Evolutionary conservation across 2,113 vertebrate genomes (phyloP).

Genomic region (Semicossyphus pulcher): DNA sequence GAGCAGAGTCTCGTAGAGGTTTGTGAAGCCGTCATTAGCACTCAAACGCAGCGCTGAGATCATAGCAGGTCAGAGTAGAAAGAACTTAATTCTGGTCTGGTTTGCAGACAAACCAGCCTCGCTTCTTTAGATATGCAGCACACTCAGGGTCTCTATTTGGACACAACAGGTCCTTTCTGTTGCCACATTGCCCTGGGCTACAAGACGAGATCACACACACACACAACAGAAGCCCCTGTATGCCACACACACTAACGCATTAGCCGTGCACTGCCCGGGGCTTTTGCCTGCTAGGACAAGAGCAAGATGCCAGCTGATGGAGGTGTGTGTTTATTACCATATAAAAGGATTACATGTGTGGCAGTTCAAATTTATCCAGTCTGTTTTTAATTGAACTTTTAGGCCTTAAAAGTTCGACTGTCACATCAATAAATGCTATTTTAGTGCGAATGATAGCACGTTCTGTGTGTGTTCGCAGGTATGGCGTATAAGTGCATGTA

Average conservation of each 20-base stretch:
- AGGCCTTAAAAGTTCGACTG: background rate
- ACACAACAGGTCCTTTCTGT: constrained; percentile 43
- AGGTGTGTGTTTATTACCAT: constrained; percentile 71
- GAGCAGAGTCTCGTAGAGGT: constrained; percentile 25
- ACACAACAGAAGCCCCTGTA: constrained; percentile 61
- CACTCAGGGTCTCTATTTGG: constrained; percentile 21
- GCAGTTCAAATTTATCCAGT: no score
- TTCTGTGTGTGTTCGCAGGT: background rate
- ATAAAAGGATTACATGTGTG: constrained; percentile 67
- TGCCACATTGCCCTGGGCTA: constrained; percentile 56
- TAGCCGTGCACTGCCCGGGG: constrained; percentile 70
- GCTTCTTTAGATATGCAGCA: no score
- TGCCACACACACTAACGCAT: constrained; percentile 75
- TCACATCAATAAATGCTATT: background rate
- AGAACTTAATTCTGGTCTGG: no score
- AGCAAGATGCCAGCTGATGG: constrained; percentile 68
- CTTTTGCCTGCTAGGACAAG: constrained; percentile 64
- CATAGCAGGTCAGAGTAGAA: no score
- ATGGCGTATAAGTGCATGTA: background rate
- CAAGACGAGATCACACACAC: constrained; percentile 52
- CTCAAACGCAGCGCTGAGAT: background rate
- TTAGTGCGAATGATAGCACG: background rate
- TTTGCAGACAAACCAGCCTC: no score
- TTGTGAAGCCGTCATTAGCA: constrained; percentile 8
- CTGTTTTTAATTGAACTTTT: constrained; percentile 1